Percentiles rank a stretch among this genome's conserved stretches.
Conservation (phyloP, 2,797 vertebrate genomes). For the Urosaurus nigricauda region DNA sequence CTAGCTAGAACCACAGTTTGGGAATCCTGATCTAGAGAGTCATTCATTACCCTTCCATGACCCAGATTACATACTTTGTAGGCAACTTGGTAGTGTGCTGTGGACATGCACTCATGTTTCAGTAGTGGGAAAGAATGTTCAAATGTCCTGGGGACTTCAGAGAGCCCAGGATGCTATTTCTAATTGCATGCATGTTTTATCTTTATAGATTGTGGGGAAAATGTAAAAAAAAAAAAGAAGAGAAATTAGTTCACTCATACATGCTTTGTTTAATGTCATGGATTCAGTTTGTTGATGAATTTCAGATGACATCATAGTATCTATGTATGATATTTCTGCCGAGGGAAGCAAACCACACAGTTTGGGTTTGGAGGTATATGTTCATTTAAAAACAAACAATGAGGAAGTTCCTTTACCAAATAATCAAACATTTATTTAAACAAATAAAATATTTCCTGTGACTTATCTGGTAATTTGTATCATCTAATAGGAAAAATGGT, state of each 20-base stretch:
- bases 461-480: constrained; percentile 17
- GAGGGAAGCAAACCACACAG: too few species aligned
- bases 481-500: neutral
- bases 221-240: neutral
- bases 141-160: neutral
- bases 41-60: neutral
- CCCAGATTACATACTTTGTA: neutral
- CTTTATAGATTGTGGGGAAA: neutral
- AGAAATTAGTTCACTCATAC: neutral
- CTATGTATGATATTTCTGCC: neutral
- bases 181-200: neutral
- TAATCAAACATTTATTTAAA: neutral
- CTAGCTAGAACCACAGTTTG: neutral
- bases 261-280: neutral
- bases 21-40: neutral
- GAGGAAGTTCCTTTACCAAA: neutral
- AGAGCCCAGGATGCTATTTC: neutral
- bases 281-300: neutral
- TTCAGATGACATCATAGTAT: neutral
- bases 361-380: neutral
- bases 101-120: neutral
- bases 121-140: neutral
- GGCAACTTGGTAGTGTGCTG: neutral
- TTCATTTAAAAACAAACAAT: constrained; percentile 48
- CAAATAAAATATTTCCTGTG: constrained; percentile 15